These are phyloP conservation scores for Apeltes quadracus DNA, from an alignment of 2,113 vertebrate genomes.

Conservation along the genomic window DNA sequence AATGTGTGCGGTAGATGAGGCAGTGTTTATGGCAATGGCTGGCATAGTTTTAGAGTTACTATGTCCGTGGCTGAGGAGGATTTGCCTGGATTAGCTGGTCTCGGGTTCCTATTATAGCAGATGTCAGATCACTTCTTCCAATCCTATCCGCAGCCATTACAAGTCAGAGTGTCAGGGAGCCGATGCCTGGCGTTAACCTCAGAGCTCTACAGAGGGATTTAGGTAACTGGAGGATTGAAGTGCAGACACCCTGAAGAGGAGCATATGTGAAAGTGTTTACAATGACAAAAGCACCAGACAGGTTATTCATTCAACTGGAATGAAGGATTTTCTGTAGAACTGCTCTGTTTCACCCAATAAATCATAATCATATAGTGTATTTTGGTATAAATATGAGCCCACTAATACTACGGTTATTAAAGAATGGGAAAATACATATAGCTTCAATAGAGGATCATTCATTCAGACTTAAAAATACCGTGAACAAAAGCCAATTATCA, in stretches of 20 bases:
- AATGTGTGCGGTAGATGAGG: not conserved
- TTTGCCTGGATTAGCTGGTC: constrained; percentile 31
- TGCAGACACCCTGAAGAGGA: constrained; percentile 3
- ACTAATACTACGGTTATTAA: too few species aligned
- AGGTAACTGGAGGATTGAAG: constrained; percentile 24
- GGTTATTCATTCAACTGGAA: too few species aligned
- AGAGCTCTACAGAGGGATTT: constrained; percentile 23
- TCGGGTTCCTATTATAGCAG: constrained; percentile 3
- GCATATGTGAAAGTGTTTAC: not conserved
- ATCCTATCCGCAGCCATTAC: constrained; percentile 30
- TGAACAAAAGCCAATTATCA: not conserved
- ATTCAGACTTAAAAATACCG: not conserved
- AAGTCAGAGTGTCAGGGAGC: not conserved
- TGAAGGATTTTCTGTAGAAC: too few species aligned
- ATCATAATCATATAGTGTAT: too few species aligned
- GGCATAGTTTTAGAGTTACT: not conserved
- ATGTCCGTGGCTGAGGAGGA: not conserved
- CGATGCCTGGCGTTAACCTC: constrained; percentile 15
- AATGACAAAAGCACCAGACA: not conserved
- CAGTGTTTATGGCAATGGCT: not conserved
- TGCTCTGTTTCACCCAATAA: too few species aligned
- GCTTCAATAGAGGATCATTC: not conserved
- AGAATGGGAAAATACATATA: not conserved
- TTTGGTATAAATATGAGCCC: too few species aligned
- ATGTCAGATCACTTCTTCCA: constrained; percentile 12